These are phyloP conservation scores for Morelia viridis DNA, from an alignment of 2,797 vertebrate species.

Conservation along the genomic window DNA sequence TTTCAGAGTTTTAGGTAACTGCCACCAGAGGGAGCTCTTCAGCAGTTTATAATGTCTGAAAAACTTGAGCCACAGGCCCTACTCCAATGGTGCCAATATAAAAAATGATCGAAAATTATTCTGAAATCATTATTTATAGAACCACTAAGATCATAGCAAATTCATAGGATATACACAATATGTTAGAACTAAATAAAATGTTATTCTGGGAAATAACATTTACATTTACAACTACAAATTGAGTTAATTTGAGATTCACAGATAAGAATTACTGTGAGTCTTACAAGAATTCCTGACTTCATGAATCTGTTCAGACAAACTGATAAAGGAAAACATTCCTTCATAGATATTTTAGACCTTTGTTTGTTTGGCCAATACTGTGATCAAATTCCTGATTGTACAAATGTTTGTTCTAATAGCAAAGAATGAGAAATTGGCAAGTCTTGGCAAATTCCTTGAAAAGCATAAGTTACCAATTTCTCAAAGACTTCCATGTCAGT, in stretches of 20 bases:
- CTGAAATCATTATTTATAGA: neutral
- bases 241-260: neutral
- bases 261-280: neutral
- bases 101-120: neutral
- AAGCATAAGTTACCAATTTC: neutral
- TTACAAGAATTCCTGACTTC: neutral
- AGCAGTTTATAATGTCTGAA: constrained; percentile 4
- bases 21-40: constrained; percentile 52
- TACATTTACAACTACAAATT: neutral
- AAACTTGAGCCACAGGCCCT: neutral
- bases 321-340: no score
- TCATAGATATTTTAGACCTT: neutral
- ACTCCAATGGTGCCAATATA: no score
- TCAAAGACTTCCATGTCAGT: no score
- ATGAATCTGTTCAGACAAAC: neutral
- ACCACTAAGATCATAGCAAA: neutral
- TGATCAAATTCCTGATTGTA: neutral
- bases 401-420: neutral
- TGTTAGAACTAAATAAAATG: neutral
- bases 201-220: neutral
- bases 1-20: neutral
- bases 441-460: neutral
- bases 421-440: neutral
- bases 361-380: neutral
- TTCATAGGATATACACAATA: neutral